These are phyloP conservation scores for Xanthia icteritia DNA, from an alignment of 2,888 invertebrate genomes.

Conservation along the genomic window DNA sequence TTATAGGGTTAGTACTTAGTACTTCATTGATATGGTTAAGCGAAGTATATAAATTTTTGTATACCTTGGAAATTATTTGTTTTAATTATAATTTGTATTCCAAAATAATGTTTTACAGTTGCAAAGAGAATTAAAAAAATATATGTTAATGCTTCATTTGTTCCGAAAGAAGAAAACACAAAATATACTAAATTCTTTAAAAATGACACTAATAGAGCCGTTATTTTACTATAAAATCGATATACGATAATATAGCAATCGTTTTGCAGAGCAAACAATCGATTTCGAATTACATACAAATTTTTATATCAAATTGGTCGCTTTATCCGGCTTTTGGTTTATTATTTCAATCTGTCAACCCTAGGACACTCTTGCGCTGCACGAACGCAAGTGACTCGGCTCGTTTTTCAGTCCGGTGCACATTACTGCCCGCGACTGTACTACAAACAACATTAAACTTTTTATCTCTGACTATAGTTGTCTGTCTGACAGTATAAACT, in stretches of 20 bases:
- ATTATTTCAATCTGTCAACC: constrained; percentile 35
- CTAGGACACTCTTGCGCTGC: constrained; percentile 42
- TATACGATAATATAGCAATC: too few relatives aligned
- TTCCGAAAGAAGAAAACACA: background rate
- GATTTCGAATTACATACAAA: too few relatives aligned
- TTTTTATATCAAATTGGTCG: too few relatives aligned
- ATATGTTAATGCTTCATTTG: background rate
- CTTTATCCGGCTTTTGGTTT: too few relatives aligned
- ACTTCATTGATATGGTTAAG: constrained; percentile 7
- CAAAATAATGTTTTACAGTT: background rate
- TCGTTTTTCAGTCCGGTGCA: constrained; percentile 77
- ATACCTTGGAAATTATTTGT: background rate
- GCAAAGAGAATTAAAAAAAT: background rate
- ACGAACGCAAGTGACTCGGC: constrained; percentile 68
- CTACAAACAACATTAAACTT: constrained; percentile 78
- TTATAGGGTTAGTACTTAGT: constrained; percentile 72
- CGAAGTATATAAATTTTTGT: background rate
- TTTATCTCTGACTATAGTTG: constrained; percentile 66
- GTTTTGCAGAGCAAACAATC: too few relatives aligned
- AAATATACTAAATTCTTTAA: too few relatives aligned
- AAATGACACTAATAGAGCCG: too few relatives aligned
- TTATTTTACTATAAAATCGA: too few relatives aligned
- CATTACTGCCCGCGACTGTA: constrained; percentile 73
- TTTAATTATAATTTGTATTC: background rate
- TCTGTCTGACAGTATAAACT: constrained; percentile 53